Base-by-base conservation (phyloP, 2,888 invertebrate genomes). In the Caenorhabditis sp. region DNA sequence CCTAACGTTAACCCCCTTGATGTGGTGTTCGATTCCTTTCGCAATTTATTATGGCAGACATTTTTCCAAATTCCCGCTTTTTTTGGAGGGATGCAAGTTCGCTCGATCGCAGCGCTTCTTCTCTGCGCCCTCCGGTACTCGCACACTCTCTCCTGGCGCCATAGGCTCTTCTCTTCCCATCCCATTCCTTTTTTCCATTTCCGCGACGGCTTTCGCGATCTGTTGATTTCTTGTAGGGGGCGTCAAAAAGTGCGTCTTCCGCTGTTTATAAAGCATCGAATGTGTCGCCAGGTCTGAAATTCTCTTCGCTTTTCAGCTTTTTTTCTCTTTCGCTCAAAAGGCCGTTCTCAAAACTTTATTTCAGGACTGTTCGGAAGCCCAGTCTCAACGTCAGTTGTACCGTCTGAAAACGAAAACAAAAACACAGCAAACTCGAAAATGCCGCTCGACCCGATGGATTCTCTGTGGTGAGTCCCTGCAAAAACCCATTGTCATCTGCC, bases 361-460 rank as follows among this genome's bases (percentile, higher is more conserved):
- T 52, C 53, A 75, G 75, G 75, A 75, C 50, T 75, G 53, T 75
- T 75, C 56, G 75, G 75, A 39, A 75, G 75, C 55, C 75, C 75
- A 63, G 68, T 75, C 45, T 75, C 70, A 37, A 70, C 75, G 45
- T 70, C 75, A 48, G 58, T 70, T 24, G 35, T 74, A 55, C 30
- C 61, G 35, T 32, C 52, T 52, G 63, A 58, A 52, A 63, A 74
- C 24, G 62, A 70, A 62, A 61, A 50, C 61, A 45, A 61, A 41
- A 35, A 39, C 27, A 32, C 32, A 43, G 37, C 55, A 53, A 20
- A 48, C 32, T 8, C 39, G 48, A 78, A 52, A 45, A 80, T 80
- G 80, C 77, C 80, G 39, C 73, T 80, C 61, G 77, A 80, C 32
- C 80, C 80, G 8, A 77, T 80, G 80, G 80, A 80, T 55, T 59